Evolutionary conservation across 2,797 vertebrate species (phyloP), one percentile per base, ranked within the genome.

Genomic region (Crenichthys baileyi): DNA sequence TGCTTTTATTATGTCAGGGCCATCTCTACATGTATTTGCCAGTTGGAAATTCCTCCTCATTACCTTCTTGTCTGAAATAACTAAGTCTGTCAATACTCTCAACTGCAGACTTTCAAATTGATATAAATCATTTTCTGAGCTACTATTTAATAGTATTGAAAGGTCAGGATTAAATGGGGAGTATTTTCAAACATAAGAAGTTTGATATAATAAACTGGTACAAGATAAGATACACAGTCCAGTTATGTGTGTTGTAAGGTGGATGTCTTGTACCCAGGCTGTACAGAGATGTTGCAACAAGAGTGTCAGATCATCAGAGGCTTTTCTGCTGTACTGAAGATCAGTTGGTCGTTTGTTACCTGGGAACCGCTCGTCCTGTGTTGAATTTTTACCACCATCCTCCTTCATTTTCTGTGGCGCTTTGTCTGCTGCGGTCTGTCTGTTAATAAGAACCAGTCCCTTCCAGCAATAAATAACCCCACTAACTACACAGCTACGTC

Each of bases 361-460:
- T 46, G 67, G 67, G 67, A 24, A 70, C 44, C 13, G 13, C 12
- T 44, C 46, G 24, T 70, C 41, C 41, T 70, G 44, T 7, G 41
- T 44, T 46, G 75, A 73, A 79, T 79, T 86, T 56, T 73, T 24
- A 31, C 12, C 61, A 5, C 56, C 75, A 18, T 1, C 31, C 36
- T 67, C 31, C 48, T 72, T 78, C 44, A 11, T 85, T 78, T 70
- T 78, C 77, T 85, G 74, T 82, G 78, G 84, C 76, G 73, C 76
- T 77, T 70, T 81, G 78, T 81, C 81, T 85, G 79, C 81, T 80
- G 67, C 77, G 79, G 74, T 89, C 79, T 82, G 73, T 72, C 63
- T 60, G 60, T 83, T 95, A 94, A 95, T 95, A 92, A 93, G 90
- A 94, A 93, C 87, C 94, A 94, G 87, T 82, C 78, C 77, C 89